Base-by-base conservation (phyloP, 2,888 invertebrate species). In the Diogma glabrata region DNA sequence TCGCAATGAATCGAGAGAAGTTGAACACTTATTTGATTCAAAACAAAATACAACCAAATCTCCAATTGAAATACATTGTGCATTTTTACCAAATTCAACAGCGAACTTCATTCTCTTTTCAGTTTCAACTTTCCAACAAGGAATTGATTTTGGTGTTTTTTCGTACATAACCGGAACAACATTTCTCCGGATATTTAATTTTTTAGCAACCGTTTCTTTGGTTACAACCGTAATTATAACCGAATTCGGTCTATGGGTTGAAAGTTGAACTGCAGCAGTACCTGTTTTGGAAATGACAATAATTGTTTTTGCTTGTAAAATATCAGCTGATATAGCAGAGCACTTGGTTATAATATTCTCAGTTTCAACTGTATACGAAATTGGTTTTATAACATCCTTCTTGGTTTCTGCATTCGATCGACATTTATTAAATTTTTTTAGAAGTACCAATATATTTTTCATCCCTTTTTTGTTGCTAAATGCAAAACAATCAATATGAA, bases 1-100 rank as follows among this genome's bases (percentile, higher is more conserved):
- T n/a, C n/a, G n/a, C n/a, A n/a, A n/a, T n/a, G n/a, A n/a, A n/a
- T n/a, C n/a, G n/a, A n/a, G n/a, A n/a, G n/a, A n/a, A n/a, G n/a
- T n/a, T n/a, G n/a, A n/a, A n/a, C n/a, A n/a, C n/a, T n/a, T n/a
- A n/a, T n/a, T n/a, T n/a, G n/a, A n/a, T 43, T 43, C 43, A 17
- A 22, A 43, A 23, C 43, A 43, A 16, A 43, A 43, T 9, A 43
- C 43, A 6, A 43, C 43, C 22, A 43, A 43, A 43, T 43, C 43
- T 4, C 43, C 43, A 22, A 43, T n/a, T 3, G 7, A n/a, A n/a
- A 43, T n/a, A 6, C 20, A 7, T n/a, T 43, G 20, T 22, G 43
- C 14, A 1, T 2, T 12, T 22, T 22, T 43, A 3, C 43, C 43
- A 43, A 43, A 43, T 12, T 12, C 20, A 2, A 43, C 43, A 10